These are phyloP conservation scores for Tetramorium bicarinatum DNA, from an alignment of 2,888 invertebrate genomes.

Conservation along the genomic window DNA sequence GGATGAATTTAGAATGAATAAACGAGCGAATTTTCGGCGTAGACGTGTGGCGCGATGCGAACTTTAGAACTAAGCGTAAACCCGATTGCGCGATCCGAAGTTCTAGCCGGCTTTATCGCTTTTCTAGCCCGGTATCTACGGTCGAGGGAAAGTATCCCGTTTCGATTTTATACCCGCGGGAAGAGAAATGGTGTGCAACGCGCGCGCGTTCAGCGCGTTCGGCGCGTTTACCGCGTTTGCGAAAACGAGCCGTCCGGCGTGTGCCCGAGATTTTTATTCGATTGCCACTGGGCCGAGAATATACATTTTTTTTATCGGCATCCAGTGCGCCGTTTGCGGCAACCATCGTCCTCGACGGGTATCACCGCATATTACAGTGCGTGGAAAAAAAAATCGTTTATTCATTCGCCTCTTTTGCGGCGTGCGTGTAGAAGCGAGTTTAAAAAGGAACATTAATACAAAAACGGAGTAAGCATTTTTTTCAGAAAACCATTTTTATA, in stretches of 20 bases:
- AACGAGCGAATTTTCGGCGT: slow-evolving; percentile 36
- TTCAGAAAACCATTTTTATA: not conserved
- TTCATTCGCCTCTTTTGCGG: not conserved
- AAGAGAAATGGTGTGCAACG: slow-evolving; percentile 37
- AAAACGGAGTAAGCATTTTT: slow-evolving; percentile 11
- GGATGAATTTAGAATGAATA: slow-evolving; percentile 52
- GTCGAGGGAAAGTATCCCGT: slow-evolving; percentile 23
- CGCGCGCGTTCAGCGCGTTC: not conserved
- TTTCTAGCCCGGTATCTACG: slow-evolving; percentile 37
- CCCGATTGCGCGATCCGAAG: slow-evolving; percentile 29
- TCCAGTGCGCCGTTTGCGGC: slow-evolving; percentile 30
- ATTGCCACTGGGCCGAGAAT: slow-evolving; percentile 40
- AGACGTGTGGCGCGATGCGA: slow-evolving; percentile 30
- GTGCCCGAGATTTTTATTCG: slow-evolving; percentile 53
- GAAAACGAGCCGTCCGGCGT: slow-evolving; percentile 8
- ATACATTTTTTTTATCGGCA: slow-evolving; percentile 34
- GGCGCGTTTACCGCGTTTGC: not conserved
- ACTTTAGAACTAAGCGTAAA: slow-evolving; percentile 48
- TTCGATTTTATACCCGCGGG: slow-evolving; percentile 43
- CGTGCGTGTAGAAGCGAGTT: not conserved
- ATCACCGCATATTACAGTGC: slow-evolving; percentile 20
- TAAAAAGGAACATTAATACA: not conserved
- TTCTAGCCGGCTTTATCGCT: slow-evolving; percentile 46
- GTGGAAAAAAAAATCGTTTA: slow-evolving; percentile 24
- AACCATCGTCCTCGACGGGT: slow-evolving; percentile 21